phyloP scores from a whole-genome alignment of 2,113 vertebrate species.

The Chunga burmeisteri region DNA sequence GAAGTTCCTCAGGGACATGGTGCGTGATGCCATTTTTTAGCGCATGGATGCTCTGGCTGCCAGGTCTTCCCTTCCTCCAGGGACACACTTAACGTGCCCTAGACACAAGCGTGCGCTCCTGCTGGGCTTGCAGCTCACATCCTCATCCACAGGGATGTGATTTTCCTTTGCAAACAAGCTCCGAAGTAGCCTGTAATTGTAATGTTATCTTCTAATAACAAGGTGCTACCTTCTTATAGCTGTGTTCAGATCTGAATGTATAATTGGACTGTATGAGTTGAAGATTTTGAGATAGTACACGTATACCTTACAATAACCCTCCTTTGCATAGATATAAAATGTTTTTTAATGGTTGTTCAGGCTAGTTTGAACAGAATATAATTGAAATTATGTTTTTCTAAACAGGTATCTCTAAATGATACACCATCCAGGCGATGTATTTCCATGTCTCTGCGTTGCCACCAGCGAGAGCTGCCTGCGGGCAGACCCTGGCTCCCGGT shows the following conservation, averaged over 20 bases:
- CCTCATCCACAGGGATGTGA: background rate
- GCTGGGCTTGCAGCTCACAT: background rate
- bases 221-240: background rate
- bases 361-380: background rate
- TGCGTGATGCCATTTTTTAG: background rate
- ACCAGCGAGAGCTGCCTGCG: background rate
- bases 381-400: background rate
- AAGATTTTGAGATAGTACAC: background rate
- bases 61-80: background rate
- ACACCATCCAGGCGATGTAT: background rate
- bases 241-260: background rate
- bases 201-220: background rate
- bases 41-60: background rate
- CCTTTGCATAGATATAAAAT: fast-evolving
- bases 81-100: background rate
- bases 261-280: background rate
- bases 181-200: background rate
- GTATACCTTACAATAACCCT: background rate
- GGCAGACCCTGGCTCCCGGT: background rate
- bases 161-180: background rate
- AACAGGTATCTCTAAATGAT: background rate
- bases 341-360: background rate
- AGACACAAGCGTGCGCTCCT: background rate
- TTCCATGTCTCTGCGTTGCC: background rate
- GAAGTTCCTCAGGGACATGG: background rate